Percentiles rank a stretch among this genome's conserved stretches.
These are phyloP conservation scores for Hyposmocoma kahamanoa DNA, from an alignment of 1,140 invertebrate genomes.

Conservation along the genomic window DNA sequence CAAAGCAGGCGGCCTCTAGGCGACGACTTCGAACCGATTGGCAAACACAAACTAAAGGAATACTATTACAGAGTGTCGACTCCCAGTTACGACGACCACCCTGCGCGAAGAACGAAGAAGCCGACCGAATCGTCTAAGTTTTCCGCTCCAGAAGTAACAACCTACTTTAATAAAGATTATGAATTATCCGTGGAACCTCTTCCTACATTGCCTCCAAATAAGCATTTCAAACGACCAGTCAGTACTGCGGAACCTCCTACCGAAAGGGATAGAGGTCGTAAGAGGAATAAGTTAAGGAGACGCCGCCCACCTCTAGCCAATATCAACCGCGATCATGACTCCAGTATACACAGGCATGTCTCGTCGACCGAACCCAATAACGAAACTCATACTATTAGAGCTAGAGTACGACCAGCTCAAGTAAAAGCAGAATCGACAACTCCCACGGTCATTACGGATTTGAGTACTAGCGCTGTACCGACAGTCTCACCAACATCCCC, in stretches of 20 bases:
- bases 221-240: slow-evolving; percentile 63
- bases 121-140: slow-evolving; percentile 41
- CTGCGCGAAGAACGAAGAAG: slow-evolving; percentile 48
- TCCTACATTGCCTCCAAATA: slow-evolving; percentile 63
- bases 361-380: slow-evolving; percentile 41
- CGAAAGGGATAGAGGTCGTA: slow-evolving; percentile 48
- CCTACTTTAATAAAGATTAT: slow-evolving; percentile 17
- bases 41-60: slow-evolving; percentile 58
- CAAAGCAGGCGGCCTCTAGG: slow-evolving; percentile 59
- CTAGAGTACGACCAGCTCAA: slow-evolving; percentile 48
- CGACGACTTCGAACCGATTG: slow-evolving; percentile 60
- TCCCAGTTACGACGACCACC: slow-evolving; percentile 39
- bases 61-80: slow-evolving; percentile 65
- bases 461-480: slow-evolving; percentile 65
- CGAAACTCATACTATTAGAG: slow-evolving; percentile 52
- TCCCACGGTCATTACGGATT: slow-evolving; percentile 56
- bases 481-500: slow-evolving; percentile 62
- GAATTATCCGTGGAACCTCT: slow-evolving; percentile 47
- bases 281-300: slow-evolving; percentile 62
- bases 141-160: slow-evolving; percentile 29
- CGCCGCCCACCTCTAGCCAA: slow-evolving; percentile 49
- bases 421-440: slow-evolving; percentile 45
- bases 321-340: slow-evolving; percentile 34
- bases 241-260: slow-evolving; percentile 26
- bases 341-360: slow-evolving; percentile 31